Evolutionary conservation across 2,888 invertebrate species (phyloP), one percentile per base, ranked within the genome.

Genomic region (Formica aserva): DNA sequence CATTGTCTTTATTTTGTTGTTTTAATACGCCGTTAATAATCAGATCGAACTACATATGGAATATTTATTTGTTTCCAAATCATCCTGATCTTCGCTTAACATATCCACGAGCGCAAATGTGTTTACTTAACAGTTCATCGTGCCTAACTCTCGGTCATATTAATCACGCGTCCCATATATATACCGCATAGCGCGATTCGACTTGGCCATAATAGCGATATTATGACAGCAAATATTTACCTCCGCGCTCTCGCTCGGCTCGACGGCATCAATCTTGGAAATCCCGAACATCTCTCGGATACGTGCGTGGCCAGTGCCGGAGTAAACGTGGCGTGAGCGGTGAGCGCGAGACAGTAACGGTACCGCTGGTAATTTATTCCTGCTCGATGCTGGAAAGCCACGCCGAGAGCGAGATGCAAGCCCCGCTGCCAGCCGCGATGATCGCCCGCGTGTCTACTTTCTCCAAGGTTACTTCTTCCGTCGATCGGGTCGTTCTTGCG

Each of bases 281-380:
- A 77, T 66, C 38, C 75, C 69, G 85, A 82, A 74, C 82, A 74
- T 83, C 83, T 80, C 57, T 38, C 29, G 26, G 52, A 52, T 52
- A 1, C n/a, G 52, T n/a, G 65, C 52, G 66, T 69, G 81, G 63
- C 87, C 60, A 63, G 84, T 82, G 77, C n/a, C 89, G 80, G 76
- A 83, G 86, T 84, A 88, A 84, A 90, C 77, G 35, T 29, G 38
- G 26, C 71, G 71, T 60, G 69, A 35, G 87, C 63, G 48, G 45
- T 82, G 38, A 60, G 81, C 67, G 84, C 83, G 85, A 86, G 86
- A 90, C 90, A 86, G 86, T 90, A 90, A 90, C 90, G 91, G 91
- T 89, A 89, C 85, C 82, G n/a, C 41, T 48, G 41, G 83, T 90
- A 90, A 90, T 90, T 90, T 90, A 90, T 90, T 90, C 89, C 35